Base-by-base conservation (phyloP, 2,888 invertebrate genomes). In the Diarsia mendica region DNA sequence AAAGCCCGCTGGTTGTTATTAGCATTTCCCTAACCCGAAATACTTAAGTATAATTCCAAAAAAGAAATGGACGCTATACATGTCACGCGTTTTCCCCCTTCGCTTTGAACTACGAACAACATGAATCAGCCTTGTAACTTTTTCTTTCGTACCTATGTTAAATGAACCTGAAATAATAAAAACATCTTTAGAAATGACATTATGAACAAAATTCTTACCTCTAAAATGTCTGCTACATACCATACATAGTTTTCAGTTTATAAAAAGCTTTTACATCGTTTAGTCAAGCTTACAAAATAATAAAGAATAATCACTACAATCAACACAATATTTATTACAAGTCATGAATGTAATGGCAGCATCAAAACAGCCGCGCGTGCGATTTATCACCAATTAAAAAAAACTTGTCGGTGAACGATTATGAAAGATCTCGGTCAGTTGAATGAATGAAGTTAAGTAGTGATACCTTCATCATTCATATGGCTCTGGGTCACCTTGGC, bases 401-500 rank as follows among this genome's bases (percentile, higher is more conserved):
- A 80, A 67, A 71, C 20, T 49, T 44, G 44, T 46, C 28, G 13
- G 44, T 67, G 13, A 15, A 61, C 53, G 44, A 75, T 75, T 83
- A 70, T 63, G 65, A 81, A 84, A 75, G 63, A 86, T 46, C 71
- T 68, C 80, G 80, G 69, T 55, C 73, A 49, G 46, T 51, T 60
- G 71, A 75, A 85, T 86, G 85, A 89, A 89, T 89, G 88, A 76
- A 80, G 23, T 55, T 28, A 79, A 79, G 77, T 49, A 77, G n/a
- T 63, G 8, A 80, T 83, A 83, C 63, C 44, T 63, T 63, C 85
- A 84, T 78, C 89, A 87, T 81, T 63, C 72, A 75, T 80, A 83
- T 71, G 75, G 85, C 71, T 79, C 80, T 80, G 83, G 93, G 75
- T 92, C 87, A 84, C 93, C 93, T 93, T 93, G 93, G 92, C 93